Base-by-base conservation (phyloP, 2,797 vertebrate genomes). In the Myotis pilosus region DNA sequence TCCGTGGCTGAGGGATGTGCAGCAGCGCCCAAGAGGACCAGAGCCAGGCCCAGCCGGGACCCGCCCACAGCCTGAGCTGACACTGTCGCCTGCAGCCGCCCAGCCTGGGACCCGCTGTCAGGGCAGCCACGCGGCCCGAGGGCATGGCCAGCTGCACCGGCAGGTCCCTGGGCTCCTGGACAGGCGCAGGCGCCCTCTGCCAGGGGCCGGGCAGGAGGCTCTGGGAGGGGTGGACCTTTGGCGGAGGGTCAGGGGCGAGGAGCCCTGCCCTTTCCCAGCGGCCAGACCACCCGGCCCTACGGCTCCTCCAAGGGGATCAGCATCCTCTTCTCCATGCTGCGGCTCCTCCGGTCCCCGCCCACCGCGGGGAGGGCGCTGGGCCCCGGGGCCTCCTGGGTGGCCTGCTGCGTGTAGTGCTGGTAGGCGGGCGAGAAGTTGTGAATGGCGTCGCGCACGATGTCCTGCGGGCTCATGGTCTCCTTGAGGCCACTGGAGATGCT, bases 401-500 rank as follows among this genome's bases (percentile, higher is more conserved):
- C 99, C 98, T 99, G 99, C 97, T 99, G 99, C 0, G 99, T 99
- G 98, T 99, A 99, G 98, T 99, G 99, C 98, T 99, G 99, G 98
- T 99, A 99, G 83, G 99, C 99, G 0, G 99, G 99, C 0, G 99
- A 99, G 98, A 99, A 99, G 98, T 99, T 99, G 97, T 99, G 99
- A 98, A 99, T 99, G 51, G 99, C 99, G 1, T 99, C 99, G 95
- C 99, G 99, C 87, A 99, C 99, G 68, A 99, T 99, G 98, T 99
- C 99, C 0, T 99, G 99, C 0, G 99, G 99, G 98, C 98, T 99
- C 99, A 99, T 99, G 57, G 99, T 99, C 98, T 99, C 99, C 97
- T 99, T 99, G 96, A 99, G 98, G 98, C 99, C 99, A 98, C 99
- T 99, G 95, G 99, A 99, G 98, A 99, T 99, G 98, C 99, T 99